Evolutionary conservation across 2,113 vertebrate species (phyloP).

Genomic region (Pelecanoides urinatrix): DNA sequence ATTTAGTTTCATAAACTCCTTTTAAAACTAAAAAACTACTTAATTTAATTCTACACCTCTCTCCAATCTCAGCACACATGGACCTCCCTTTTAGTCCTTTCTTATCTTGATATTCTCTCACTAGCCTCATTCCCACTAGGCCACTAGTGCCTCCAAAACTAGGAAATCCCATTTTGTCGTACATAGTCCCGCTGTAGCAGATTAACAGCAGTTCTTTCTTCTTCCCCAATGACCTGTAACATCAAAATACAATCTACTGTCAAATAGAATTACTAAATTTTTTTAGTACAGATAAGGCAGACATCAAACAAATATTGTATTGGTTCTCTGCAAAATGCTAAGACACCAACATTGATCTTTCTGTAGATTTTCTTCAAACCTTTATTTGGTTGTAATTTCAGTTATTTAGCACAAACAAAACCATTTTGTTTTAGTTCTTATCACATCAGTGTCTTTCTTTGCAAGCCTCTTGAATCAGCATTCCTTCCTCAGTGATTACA

Average conservation of each 20-base stretch:
- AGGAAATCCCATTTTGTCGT: not conserved
- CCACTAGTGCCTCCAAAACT: not conserved
- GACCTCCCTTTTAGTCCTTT: not conserved
- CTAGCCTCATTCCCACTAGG: not conserved
- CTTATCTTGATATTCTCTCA: not conserved
- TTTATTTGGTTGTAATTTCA: conserved; percentile 45
- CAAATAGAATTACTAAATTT: not conserved
- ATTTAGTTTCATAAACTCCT: not conserved
- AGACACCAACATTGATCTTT: conserved; percentile 14
- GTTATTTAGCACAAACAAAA: conserved; percentile 47
- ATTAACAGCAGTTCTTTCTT: not conserved
- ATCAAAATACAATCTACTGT: conserved; percentile 24
- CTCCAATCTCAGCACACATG: not conserved
- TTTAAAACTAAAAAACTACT: not conserved
- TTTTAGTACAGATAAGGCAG: conserved; percentile 13
- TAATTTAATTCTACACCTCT: not conserved
- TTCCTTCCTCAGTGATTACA: conserved; percentile 11
- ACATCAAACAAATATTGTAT: conserved; percentile 26
- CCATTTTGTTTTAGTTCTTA: conserved; percentile 44
- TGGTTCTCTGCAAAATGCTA: not conserved
- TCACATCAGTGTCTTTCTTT: not conserved
- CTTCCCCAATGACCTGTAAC: not conserved
- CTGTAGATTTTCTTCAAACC: conserved; percentile 15
- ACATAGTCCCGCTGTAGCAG: not conserved
- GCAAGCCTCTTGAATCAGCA: conserved; percentile 47